Conservation (phyloP, 2,113 vertebrate genomes). For the Brachyhypopomus occidentalis region DNA sequence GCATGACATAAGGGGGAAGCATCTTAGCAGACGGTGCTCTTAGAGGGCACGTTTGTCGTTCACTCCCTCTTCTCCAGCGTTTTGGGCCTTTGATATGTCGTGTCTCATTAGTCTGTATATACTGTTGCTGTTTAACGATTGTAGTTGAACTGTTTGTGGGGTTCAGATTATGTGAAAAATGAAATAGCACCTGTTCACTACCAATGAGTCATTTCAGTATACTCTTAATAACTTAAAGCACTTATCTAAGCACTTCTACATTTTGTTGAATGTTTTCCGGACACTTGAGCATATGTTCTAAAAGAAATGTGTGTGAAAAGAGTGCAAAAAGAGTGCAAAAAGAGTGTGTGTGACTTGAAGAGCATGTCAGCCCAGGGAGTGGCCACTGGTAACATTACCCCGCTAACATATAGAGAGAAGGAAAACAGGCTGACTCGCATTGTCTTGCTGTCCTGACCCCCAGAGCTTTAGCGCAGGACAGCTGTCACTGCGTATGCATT, state of each 20-base stretch:
- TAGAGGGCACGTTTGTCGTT: slow-evolving; percentile 26
- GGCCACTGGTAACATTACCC: slow-evolving; percentile 20
- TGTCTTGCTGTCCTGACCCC: slow-evolving; percentile 22
- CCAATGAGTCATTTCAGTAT: no score
- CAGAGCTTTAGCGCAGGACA: slow-evolving; percentile 36
- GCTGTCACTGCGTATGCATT: slow-evolving; percentile 30
- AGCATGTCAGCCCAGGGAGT: not conserved
- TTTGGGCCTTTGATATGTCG: not conserved
- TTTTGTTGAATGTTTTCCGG: no score
- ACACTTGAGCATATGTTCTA: no score
- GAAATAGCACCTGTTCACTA: no score
- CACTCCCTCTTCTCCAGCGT: no score
- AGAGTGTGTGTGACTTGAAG: not conserved
- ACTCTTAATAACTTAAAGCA: no score
- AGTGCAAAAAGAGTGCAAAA: not conserved
- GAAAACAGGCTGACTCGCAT: slow-evolving; percentile 1
- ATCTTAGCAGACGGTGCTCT: not conserved
- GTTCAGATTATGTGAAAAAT: no score
- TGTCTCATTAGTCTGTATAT: no score
- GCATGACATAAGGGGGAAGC: slow-evolving; percentile 34
- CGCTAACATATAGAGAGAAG: not conserved
- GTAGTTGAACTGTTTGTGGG: no score
- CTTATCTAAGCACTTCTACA: no score
- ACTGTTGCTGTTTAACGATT: no score
- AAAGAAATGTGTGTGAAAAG: not conserved